A percentile compares a stretch with the other conserved stretches of the same genome.
Evolutionary conservation across 2,888 invertebrate species (phyloP).

Genomic region (Exephanes ischioxanthus): DNA sequence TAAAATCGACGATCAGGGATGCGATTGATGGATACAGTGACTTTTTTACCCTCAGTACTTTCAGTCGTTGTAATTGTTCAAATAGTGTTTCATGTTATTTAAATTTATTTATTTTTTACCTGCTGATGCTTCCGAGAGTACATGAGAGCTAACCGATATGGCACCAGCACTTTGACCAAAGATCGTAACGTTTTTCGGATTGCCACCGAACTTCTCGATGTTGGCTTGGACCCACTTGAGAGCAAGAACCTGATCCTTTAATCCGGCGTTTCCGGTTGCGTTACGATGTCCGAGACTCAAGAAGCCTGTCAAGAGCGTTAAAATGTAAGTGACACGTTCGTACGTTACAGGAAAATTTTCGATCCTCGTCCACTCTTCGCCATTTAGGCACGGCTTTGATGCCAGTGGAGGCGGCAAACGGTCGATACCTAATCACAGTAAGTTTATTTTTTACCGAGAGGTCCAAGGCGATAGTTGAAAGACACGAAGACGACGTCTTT

Average conservation of each 20-base stretch:
- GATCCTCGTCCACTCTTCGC: too few species aligned
- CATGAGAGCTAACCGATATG: constrained; percentile 73
- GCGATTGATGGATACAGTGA: too few species aligned
- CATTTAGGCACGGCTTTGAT: too few species aligned
- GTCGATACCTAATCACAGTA: too few species aligned
- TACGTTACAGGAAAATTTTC: too few species aligned
- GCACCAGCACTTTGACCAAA: constrained; percentile 87
- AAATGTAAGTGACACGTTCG: too few species aligned
- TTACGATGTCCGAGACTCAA: constrained; percentile 70
- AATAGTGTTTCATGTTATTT: not conserved
- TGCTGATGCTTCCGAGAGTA: constrained; percentile 69
- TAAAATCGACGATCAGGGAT: not conserved
- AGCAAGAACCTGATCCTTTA: constrained; percentile 86
- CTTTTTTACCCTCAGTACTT: too few species aligned
- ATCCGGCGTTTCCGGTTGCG: constrained; percentile 74
- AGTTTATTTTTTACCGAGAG: constrained; percentile 67
- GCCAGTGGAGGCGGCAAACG: too few species aligned
- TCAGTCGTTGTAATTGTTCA: not conserved
- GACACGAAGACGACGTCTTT: constrained; percentile 72
- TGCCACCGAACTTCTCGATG: constrained; percentile 85
- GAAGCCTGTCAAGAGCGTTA: constrained; percentile 63
- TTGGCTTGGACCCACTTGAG: constrained; percentile 86
- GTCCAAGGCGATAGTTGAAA: constrained; percentile 74
- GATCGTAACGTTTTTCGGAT: constrained; percentile 86
- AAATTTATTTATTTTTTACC: constrained; percentile 56